A percentile compares a stretch with the other conserved stretches of the same genome.
phyloP scores from a whole-genome alignment of 2,797 vertebrate genomes.

The Potorous gilbertii region DNA sequence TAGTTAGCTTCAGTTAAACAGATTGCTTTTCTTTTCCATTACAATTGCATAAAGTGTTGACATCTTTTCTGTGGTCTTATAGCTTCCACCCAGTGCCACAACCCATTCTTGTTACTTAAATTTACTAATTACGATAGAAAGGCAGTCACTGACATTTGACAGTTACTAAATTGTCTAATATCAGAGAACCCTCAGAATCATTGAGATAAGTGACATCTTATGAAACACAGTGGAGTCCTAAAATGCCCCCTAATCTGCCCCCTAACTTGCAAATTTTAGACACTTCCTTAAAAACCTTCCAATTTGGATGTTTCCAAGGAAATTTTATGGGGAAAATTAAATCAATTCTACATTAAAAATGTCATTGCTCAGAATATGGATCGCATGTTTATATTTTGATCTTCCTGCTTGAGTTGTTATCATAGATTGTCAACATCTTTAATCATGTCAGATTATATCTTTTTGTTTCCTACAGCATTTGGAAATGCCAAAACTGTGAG shows the following conservation, averaged over 20 bases:
- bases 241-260: not conserved
- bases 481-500: constrained; percentile 98
- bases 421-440: constrained; percentile 6
- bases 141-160: not conserved
- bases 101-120: not conserved
- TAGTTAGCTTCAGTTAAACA: constrained; percentile 33
- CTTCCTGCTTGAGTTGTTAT: constrained; percentile 36
- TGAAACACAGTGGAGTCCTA: constrained; percentile 4
- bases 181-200: not conserved
- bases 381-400: constrained; percentile 9
- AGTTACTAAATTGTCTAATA: not conserved
- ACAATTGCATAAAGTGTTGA: constrained; percentile 16
- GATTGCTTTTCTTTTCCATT: constrained; percentile 49
- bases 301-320: not conserved
- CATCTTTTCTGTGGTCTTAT: constrained; percentile 8
- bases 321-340: constrained; percentile 9
- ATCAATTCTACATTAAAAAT: not conserved
- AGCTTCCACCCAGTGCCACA: not conserved
- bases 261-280: not conserved
- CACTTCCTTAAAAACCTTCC: constrained; percentile 17
- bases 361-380: not conserved
- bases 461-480: constrained; percentile 89
- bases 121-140: not conserved
- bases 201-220: not conserved
- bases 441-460: constrained; percentile 2